Percentiles rank a stretch among this genome's conserved stretches.
Evolutionary conservation across 2,797 vertebrate genomes (phyloP).

Genomic region (Hoplostethus atlanticus): DNA sequence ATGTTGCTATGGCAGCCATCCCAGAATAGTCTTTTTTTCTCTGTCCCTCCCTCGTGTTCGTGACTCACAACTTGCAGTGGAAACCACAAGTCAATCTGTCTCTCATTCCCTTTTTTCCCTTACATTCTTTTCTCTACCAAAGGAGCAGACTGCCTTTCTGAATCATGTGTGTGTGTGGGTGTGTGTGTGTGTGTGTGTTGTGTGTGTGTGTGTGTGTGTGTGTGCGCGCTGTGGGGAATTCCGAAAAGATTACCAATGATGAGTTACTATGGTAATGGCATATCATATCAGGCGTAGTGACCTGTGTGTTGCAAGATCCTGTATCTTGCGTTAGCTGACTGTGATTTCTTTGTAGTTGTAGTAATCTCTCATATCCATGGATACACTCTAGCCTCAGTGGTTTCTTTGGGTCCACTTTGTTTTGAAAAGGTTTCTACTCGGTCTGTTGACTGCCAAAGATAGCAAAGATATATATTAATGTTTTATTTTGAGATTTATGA

Average conservation of each 20-base stretch:
- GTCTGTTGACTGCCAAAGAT: constrained; percentile 26
- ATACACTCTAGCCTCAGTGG: constrained; percentile 40
- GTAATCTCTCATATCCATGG: constrained; percentile 49
- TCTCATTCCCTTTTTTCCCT: constrained; percentile 80
- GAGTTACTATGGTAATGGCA: constrained; percentile 79
- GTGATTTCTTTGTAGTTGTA: constrained; percentile 55
- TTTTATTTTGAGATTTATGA: too few species aligned
- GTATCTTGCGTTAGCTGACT: constrained; percentile 60
- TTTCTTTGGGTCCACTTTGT: constrained; percentile 53
- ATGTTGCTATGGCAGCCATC: constrained; percentile 88
- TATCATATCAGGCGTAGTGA: constrained; percentile 65
- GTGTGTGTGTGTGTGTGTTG: constrained; percentile 21
- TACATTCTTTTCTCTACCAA: constrained; percentile 74
- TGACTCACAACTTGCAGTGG: constrained; percentile 86
- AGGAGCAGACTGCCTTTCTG: constrained; percentile 70
- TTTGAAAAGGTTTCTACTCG: constrained; percentile 50
- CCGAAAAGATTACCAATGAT: constrained; percentile 73
- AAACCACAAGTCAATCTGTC: constrained; percentile 87
- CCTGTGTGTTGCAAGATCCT: constrained; percentile 68
- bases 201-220: too few species aligned
- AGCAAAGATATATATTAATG: too few species aligned
- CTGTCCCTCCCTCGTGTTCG: constrained; percentile 83
- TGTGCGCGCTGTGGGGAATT: constrained; percentile 70
- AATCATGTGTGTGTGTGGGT: constrained; percentile 65
- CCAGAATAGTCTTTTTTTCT: constrained; percentile 85